Conservation (phyloP, 64 coral and sea anemone genomes). For the Astreopora myriophthalma region DNA sequence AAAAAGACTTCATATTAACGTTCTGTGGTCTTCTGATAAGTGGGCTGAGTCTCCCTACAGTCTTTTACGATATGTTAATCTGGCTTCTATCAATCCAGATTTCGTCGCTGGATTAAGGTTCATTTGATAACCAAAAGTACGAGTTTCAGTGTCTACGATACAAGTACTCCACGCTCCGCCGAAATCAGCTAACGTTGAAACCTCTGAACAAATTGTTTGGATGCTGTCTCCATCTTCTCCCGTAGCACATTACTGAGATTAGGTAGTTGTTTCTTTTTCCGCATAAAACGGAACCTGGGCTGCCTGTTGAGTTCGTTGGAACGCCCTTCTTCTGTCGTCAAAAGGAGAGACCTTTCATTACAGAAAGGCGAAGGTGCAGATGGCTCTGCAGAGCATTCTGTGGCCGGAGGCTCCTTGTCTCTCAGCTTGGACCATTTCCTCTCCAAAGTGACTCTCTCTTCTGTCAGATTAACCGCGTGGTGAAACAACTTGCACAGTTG, state of each 20-base stretch:
- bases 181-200: neutral
- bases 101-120: no score
- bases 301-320: neutral
- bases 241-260: neutral
- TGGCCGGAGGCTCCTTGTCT: neutral
- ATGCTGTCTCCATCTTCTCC: neutral
- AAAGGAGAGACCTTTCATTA: neutral
- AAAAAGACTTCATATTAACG: no score
- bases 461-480: constrained; percentile 46
- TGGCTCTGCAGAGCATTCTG: neutral
- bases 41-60: no score
- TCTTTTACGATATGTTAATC: no score
- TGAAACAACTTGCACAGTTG: constrained; percentile 53
- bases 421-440: neutral
- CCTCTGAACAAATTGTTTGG: neutral
- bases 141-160: no score
- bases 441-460: neutral
- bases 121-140: no score
- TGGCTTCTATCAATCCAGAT: no score
- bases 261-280: neutral
- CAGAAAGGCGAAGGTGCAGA: no score
- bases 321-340: neutral
- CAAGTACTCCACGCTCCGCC: no score
- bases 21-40: no score
- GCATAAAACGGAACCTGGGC: neutral